Evolutionary conservation across 92 coral and sea anemone genomes (phyloP), one percentile per base, ranked within the genome.

Genomic region (Porites lobata): DNA sequence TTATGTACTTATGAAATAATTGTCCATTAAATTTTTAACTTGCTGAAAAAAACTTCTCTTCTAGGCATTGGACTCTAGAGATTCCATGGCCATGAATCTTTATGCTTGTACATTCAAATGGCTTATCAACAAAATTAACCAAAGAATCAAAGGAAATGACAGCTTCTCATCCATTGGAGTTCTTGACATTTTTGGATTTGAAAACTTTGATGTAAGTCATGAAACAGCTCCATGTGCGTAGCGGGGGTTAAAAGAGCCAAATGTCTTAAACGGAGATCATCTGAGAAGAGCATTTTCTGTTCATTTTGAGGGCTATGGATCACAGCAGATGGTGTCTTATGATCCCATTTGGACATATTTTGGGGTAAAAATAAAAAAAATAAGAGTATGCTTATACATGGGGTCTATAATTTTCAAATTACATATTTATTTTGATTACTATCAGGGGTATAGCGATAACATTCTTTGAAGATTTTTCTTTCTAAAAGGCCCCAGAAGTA

Each of bases 151-250:
- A 75, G 94, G 92, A 76, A 72, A 52, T 8, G 94, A 91, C 13
- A 88, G 80, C 65, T 92, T 81, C 84, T 94, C 96, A 9, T 92
- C 99, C 15, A 94, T 97, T 71, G 99, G 99, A 3, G 91, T 97
- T 58, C 98, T 97, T 62, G 99, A 97, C 62, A 97, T 97, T 82
- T 97, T 97, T 82, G 99, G 99, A 71, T 97, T 97, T 89, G 99
- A 97, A 65, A 97, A 97, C 89, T 97, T 97, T 81, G 98, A 96
- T 89, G 99, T 96, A 86, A 90, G 91, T 71, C 53, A 9, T 15
- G 7, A 9, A 61, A 50, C 12, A 1, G 11, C 19, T 1, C 1
- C 6, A 9, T 50, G 66, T 32, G 4, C 15, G 61, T 10, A 56
- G 61, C 8, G 1, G 13, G 0, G 15, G 13, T 56, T 56, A 56